These are phyloP conservation scores for Tragelaphus oryx DNA, from an alignment of 2,797 vertebrate genomes.

Conservation along the genomic window DNA sequence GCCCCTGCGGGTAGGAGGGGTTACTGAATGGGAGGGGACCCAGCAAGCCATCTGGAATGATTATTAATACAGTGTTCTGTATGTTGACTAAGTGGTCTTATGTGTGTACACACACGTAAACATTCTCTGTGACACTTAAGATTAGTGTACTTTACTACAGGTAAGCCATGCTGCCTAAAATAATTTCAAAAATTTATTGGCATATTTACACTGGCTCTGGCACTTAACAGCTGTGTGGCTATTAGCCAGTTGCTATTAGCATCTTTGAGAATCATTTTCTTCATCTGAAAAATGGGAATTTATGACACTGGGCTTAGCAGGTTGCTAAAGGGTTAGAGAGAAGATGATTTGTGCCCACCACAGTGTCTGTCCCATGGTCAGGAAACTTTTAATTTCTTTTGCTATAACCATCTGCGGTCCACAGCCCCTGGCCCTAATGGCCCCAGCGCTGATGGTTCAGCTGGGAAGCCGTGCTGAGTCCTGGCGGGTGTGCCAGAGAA, in stretches of 20 bases:
- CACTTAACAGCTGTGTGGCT: not conserved
- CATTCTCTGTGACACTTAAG: not conserved
- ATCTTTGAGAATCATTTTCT: not conserved
- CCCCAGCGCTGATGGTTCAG: not conserved
- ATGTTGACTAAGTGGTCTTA: not conserved
- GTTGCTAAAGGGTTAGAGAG: not conserved
- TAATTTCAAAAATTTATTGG: not conserved
- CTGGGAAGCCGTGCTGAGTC: not conserved
- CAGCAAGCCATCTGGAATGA: not conserved
- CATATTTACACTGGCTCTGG: not conserved
- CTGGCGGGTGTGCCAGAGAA: not conserved
- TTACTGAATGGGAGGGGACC: not conserved
- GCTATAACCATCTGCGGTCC: rapidly evolving
- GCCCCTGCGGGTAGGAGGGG: not conserved
- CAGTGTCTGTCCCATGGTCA: not conserved
- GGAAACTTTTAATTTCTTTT: not conserved
- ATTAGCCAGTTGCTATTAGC: not conserved
- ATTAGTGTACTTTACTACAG: not conserved
- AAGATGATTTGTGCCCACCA: not conserved
- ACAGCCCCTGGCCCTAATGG: not conserved
- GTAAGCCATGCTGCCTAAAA: not conserved
- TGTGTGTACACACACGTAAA: not conserved
- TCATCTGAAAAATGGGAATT: not conserved
- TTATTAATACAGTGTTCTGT: not conserved
- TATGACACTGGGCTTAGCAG: not conserved